Conservation (phyloP, 2,888 invertebrate species). For the Leptodirus hochenwartii region DNA sequence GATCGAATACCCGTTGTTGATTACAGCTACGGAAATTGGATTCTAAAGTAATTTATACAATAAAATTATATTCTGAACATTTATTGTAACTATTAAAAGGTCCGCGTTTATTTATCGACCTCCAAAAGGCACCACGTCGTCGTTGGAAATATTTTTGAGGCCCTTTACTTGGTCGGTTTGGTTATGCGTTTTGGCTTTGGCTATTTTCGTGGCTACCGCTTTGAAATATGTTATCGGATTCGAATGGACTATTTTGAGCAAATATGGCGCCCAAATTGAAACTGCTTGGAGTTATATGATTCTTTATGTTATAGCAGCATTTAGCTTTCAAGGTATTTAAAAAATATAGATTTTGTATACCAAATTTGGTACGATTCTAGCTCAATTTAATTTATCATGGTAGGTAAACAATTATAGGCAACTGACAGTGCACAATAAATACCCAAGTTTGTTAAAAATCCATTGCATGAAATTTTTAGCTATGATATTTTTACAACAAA, state of each 20-base stretch:
- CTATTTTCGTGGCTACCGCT: slow-evolving; percentile 14
- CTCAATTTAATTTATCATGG: too few species aligned
- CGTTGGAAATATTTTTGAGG: slow-evolving; percentile 42
- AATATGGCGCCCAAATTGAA: slow-evolving; percentile 17
- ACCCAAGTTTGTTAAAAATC: too few species aligned
- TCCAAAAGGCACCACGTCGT: slow-evolving; percentile 38
- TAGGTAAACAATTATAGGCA: too few species aligned
- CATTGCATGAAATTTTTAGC: background rate
- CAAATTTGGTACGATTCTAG: too few species aligned
- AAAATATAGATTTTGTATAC: too few species aligned
- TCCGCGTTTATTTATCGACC: slow-evolving; percentile 49
- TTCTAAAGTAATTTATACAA: slow-evolving; percentile 30
- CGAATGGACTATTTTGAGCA: slow-evolving; percentile 12
- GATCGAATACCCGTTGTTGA: slow-evolving; percentile 31
- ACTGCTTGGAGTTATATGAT: slow-evolving; percentile 29
- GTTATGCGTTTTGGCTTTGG: slow-evolving; percentile 25
- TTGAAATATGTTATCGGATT: slow-evolving; percentile 16
- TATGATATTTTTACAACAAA: slow-evolving; percentile 3
- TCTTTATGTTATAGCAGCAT: slow-evolving; percentile 23
- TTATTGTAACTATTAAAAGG: slow-evolving; percentile 21
- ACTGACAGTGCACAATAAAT: too few species aligned
- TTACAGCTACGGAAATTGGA: slow-evolving; percentile 40
- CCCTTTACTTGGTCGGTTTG: slow-evolving; percentile 41
- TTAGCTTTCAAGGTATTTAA: slow-evolving; percentile 21
- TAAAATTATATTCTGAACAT: slow-evolving; percentile 11